Conservation (phyloP, 2,797 vertebrate species). For the Heteromormyrus szaboi region DNA sequence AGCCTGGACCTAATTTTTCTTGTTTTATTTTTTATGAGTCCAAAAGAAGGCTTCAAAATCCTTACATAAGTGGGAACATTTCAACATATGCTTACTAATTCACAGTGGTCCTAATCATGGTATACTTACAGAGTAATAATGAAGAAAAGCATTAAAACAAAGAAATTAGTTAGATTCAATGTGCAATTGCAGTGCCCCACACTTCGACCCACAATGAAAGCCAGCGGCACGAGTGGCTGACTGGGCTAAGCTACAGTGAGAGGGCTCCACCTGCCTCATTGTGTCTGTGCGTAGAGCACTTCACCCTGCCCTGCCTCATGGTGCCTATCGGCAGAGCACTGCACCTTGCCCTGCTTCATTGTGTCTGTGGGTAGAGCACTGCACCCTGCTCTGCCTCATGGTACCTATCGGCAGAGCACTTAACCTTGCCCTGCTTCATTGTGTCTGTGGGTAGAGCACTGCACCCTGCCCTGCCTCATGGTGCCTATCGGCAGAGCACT, state of each 20-base stretch:
- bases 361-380: conserved; percentile 33
- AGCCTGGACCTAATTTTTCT: conserved; percentile 3
- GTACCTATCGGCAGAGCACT: neutral
- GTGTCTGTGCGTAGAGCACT: conserved; percentile 47
- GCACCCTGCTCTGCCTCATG: neutral
- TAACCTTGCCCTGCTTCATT: neutral
- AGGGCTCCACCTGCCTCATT: conserved; percentile 27
- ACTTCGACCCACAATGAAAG: conserved; percentile 30
- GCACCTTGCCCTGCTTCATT: neutral
- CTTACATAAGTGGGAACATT: conserved; percentile 40
- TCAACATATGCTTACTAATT: conserved; percentile 14
- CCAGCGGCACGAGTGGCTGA: conserved; percentile 24
- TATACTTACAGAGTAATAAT: conserved; percentile 8
- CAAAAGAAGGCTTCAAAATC: conserved; percentile 40
- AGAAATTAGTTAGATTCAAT: conserved; percentile 34
- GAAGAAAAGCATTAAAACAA: conserved; percentile 36
- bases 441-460: conserved; percentile 45
- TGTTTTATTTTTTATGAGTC: conserved; percentile 16
- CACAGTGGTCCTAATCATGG: conserved; percentile 3
- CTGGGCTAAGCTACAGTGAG: conserved; percentile 50
- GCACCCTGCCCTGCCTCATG: conserved; percentile 5
- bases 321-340: neutral
- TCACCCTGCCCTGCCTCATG: neutral
- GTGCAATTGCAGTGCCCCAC: conserved; percentile 22
- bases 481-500: conserved; percentile 44